These are phyloP conservation scores for Parazoanthus swiftii DNA, from an alignment of 92 coral and sea anemone species.

Conservation along the genomic window DNA sequence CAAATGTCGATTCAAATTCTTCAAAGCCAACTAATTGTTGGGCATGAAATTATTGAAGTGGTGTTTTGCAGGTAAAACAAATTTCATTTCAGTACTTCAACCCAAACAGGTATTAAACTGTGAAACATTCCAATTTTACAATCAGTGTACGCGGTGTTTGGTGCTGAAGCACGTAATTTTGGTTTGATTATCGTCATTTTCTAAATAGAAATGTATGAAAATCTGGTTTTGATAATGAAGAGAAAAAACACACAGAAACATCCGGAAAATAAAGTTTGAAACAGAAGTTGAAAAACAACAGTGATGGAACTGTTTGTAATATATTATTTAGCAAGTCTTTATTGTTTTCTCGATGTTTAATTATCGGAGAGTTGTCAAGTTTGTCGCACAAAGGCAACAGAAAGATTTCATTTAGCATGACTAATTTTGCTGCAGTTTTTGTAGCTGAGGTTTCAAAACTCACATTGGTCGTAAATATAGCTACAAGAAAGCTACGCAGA, in stretches of 20 bases:
- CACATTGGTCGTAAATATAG: not conserved
- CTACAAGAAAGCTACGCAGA: not conserved
- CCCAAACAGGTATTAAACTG: not conserved
- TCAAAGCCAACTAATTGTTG: not conserved
- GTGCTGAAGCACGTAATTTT: not conserved
- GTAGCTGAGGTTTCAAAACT: not conserved
- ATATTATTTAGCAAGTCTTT: constrained; percentile 37
- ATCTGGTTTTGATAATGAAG: constrained; percentile 4
- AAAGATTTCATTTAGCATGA: not conserved
- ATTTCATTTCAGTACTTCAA: constrained; percentile 21
- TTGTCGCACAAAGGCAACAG: not conserved
- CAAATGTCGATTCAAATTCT: not conserved
- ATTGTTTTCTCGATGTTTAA: constrained; percentile 38
- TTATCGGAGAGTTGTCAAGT: constrained; percentile 11
- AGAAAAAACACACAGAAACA: constrained; percentile 2
- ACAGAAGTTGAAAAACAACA: constrained; percentile 20
- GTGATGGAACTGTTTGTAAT: constrained; percentile 23
- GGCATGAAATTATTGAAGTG: not conserved
- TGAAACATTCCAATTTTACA: not conserved
- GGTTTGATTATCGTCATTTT: not conserved
- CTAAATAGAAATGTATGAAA: not conserved
- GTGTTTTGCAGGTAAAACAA: not conserved
- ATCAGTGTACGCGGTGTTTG: not conserved
- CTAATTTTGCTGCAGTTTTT: not conserved
- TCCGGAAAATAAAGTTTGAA: constrained; percentile 1